Evolutionary conservation across 2,113 vertebrate species (phyloP), one percentile per base, ranked within the genome.

Genomic region (Opisthocomus hoazin): DNA sequence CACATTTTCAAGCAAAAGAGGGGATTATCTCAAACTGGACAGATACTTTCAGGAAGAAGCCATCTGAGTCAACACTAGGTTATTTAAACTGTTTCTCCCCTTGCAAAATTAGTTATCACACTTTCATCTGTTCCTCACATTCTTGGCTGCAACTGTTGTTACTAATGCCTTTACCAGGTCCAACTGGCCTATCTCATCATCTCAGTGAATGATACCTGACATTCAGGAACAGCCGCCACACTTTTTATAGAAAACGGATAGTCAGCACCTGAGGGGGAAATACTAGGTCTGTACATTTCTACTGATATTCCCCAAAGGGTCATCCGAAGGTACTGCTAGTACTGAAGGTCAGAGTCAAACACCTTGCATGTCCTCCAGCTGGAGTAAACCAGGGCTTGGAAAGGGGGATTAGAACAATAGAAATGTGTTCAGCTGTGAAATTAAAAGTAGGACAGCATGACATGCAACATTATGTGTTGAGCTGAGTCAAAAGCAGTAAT

Each of bases 361-460:
- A 97, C 96, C 94, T 97, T 84, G 64, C 14, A n/a, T 26, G 84
- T 89, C 89, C 96, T 97, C 97, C 96, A 97, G 97, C 96, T 89
- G 93, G 97, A 97, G 94, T 64, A 93, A 97, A 92, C 79, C 19
- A 80, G 89, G 95, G 74, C 61, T 84, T 75, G 79, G 91, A 94
- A 91, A 95, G 85, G 78, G 75, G 94, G 89, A 94, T 91, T 92
- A 58, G 76, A 93, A 97, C 97, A 97, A 97, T 46, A 95, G 98
- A 94, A 96, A 98, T 74, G 97, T 98, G 98, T 97, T 98, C 98
- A 98, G 96, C 98, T 98, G 98, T 98, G 98, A 98, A 98, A 98
- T 98, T 98, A 98, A 97, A 98, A 97, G 96, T 96, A 97, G 97
- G 94, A 94, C 93, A 97, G 97, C 98, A 98, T 96, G 97, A 97